These are phyloP conservation scores for Trachelus tabidus DNA, from an alignment of 2,888 invertebrate species.

Conservation along the genomic window DNA sequence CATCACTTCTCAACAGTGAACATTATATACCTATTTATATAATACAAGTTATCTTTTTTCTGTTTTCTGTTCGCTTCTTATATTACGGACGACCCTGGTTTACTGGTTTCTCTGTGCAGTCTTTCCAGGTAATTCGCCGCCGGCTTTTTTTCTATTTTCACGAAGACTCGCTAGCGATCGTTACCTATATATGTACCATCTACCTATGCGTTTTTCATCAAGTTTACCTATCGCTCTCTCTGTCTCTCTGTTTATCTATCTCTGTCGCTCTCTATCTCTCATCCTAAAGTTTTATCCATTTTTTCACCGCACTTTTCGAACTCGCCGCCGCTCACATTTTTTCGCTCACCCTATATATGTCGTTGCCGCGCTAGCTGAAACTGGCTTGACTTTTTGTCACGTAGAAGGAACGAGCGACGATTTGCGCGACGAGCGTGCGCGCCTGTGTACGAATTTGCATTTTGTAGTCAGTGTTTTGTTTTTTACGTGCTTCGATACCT, in stretches of 20 bases:
- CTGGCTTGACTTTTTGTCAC: neutral
- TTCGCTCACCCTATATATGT: conserved; percentile 18
- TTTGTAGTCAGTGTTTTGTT: conserved; percentile 8
- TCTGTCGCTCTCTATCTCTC: conserved; percentile 6
- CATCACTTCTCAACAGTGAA: conserved; percentile 42
- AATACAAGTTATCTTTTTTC: conserved; percentile 59
- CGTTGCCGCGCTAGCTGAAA: neutral
- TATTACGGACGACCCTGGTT: conserved; percentile 61
- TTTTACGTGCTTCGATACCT: neutral
- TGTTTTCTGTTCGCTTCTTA: conserved; percentile 65
- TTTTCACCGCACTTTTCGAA: neutral
- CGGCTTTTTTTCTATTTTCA: conserved; percentile 46
- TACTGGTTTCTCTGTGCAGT: conserved; percentile 64
- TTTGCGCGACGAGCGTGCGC: neutral
- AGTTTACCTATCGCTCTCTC: conserved; percentile 4
- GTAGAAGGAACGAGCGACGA: neutral
- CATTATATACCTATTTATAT: conserved; percentile 28
- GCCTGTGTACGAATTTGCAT: neutral
- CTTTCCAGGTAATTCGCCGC: conserved; percentile 63
- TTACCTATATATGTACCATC: neutral
- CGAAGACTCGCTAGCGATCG: conserved; percentile 2
- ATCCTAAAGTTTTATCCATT: neutral
- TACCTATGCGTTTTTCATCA: neutral
- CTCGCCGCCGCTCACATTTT: conserved; percentile 22
- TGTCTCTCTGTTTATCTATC: conserved; percentile 18